Evolutionary conservation across 2,888 invertebrate genomes (phyloP).

Genomic region (Matsumyia berberina): DNA sequence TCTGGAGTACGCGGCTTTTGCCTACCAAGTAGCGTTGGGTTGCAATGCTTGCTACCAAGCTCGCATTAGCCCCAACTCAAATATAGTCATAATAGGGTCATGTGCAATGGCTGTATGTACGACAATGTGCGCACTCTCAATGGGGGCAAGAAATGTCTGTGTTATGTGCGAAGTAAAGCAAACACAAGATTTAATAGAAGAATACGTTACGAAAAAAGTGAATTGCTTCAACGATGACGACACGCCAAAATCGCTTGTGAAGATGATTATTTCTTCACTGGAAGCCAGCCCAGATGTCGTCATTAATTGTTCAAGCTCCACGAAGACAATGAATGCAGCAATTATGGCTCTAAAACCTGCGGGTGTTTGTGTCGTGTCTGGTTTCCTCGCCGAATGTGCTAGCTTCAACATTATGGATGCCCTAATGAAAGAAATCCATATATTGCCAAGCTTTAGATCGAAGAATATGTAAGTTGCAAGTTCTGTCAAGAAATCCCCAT

Average conservation of each 20-base stretch:
- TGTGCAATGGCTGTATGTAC: constrained; percentile 80
- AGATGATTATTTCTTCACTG: constrained; percentile 77
- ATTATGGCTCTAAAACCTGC: constrained; percentile 80
- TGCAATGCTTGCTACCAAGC: constrained; percentile 81
- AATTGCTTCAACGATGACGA: constrained; percentile 76
- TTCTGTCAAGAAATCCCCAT: too few relatives aligned
- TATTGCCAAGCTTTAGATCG: constrained; percentile 81
- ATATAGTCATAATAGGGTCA: constrained; percentile 80
- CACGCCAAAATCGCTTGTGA: constrained; percentile 76
- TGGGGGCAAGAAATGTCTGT: constrained; percentile 80
- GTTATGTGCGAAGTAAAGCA: constrained; percentile 77
- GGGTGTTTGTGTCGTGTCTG: constrained; percentile 80
- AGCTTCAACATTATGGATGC: constrained; percentile 81
- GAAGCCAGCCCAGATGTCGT: constrained; percentile 80
- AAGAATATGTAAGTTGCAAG: constrained; percentile 81
- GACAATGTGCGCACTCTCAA: constrained; percentile 79
- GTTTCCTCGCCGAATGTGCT: constrained; percentile 81
- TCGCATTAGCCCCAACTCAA: constrained; percentile 79
- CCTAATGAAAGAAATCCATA: constrained; percentile 81
- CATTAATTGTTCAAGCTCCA: constrained; percentile 80
- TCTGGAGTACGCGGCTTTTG: constrained; percentile 80
- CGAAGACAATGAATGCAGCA: constrained; percentile 80
- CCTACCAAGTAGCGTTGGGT: constrained; percentile 80
- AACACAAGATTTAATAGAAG: constrained; percentile 76
- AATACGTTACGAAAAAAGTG: constrained; percentile 78